Evolutionary conservation across 2,797 vertebrate genomes (phyloP), one percentile per base, ranked within the genome.

Genomic region (Lateolabrax maculatus): DNA sequence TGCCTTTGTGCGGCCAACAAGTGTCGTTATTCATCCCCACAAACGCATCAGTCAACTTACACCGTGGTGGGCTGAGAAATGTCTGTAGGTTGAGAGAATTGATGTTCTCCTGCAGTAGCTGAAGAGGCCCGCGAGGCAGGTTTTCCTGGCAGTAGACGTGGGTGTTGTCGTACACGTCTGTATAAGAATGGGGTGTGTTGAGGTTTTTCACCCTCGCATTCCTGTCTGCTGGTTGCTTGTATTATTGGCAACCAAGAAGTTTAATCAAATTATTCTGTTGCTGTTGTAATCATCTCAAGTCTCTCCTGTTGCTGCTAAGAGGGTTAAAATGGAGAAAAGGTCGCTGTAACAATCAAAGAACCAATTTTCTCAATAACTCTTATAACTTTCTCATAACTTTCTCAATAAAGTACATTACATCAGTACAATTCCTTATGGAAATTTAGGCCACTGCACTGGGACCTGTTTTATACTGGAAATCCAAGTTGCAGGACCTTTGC

Each of bases 1-100:
- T 70, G 80, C 83, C 49, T 90, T 90, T 93, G 89, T 90, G 79
- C 44, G 1, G 75, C 69, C 79, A 80, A 86, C 81, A 90, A 89
- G 90, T 87, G 87, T 81, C 69, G 49, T 79, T 80, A 82, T 86
- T 83, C 75, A 86, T 41, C 55, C 72, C 39, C 62, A 77, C 86
- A 87, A 90, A 85, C 19, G 48, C 77, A 64, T 75, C 79, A 44
- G 77, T 86, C 85, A 76, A 11, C 72, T 62, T 31, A 31, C 56
- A 75, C 55, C 7, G 52, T 11, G 27, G 65, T 29, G 57, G 52
- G 63, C 43, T 70, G 49, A 82, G 71, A 49, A 57, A 56, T 27
- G 41, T 66, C 55, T n/a, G 2, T 34, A 70, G 49, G 64, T 11
- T 3, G 65, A 80, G 72, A 37, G 78, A 75, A 49, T 13, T 2